Base-by-base conservation (phyloP, 2,113 vertebrate species). In the Etheostoma cragini region DNA sequence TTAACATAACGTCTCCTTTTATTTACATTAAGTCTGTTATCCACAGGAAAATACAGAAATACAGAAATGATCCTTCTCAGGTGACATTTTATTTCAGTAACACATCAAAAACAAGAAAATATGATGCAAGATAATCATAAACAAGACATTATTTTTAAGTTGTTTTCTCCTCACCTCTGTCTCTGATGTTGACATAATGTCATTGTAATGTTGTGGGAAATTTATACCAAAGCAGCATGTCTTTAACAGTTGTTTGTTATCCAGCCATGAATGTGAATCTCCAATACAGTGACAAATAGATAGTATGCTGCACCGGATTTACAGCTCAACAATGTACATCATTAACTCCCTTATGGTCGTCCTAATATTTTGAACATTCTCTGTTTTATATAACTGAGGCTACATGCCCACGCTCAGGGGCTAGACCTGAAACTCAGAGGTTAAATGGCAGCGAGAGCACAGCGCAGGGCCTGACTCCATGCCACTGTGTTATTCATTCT, bases 401-500 rank as follows among this genome's bases (percentile, higher is more conserved):
- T n/a, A 21, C 19, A 26, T 67, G 19, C 46, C 42, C 26, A 26
- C 1, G 52, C 8, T 71, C 22, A 33, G 38, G 35, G 7, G 45
- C 52, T 24, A 5, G 7, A 60, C 16, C 30, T 64, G 38, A 50
- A 54, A 42, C 8, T 16, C n/a, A 1, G 47, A 58, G 76, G 81
- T 68, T 56, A 63, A 70, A 66, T 47, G 10, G 67, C 33, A 65
- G 24, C 3, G 8, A 45, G 33, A 66, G 35, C 47, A 61, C 47
- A 58, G 30, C 0, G 8, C 45, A 19, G 49, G 50, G 52, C n/a
- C 67, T 13, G 33, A 21, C 62, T 73, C 11, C 1, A 0, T 30
- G 49, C 50, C 53, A 15, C 57, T 33, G 47, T 45, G 63, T 72
- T 70, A 66, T 67, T 67, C 53, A 72, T 69, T 69, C 74, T 76